A percentile compares a stretch with the other conserved stretches of the same genome.
phyloP scores from a whole-genome alignment of 1,140 invertebrate genomes.

The Drosophila obscura region DNA sequence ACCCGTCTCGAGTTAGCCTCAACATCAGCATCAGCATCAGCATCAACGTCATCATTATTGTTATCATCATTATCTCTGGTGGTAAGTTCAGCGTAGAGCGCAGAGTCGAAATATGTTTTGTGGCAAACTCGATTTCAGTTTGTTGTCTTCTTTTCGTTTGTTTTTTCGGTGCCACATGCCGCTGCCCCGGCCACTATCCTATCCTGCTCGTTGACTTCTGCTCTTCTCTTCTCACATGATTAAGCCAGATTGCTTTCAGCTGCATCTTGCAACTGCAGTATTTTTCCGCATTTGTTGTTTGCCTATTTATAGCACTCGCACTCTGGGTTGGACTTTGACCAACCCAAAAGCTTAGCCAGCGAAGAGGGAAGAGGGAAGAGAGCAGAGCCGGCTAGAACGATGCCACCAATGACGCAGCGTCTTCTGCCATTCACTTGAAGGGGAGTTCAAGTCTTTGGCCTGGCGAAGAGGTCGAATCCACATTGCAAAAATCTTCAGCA shows the following conservation, averaged over 20 bases:
- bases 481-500: constrained; percentile 60
- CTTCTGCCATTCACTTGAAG: constrained; percentile 49
- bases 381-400: background rate
- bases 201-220: constrained; percentile 21
- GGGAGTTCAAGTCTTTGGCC: constrained; percentile 65
- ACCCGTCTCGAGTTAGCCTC: constrained; percentile 39
- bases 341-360: background rate
- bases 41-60: too few species aligned
- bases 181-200: constrained; percentile 32
- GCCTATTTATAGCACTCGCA: constrained; percentile 66
- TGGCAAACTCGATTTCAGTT: constrained; percentile 69
- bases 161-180: constrained; percentile 48
- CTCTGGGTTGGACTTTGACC: constrained; percentile 66
- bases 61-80: background rate
- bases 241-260: constrained; percentile 79
- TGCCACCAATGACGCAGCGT: constrained; percentile 63
- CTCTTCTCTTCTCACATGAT: constrained; percentile 74
- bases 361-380: too few species aligned
- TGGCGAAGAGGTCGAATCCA: constrained; percentile 43
- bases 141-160: constrained; percentile 55
- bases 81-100: constrained; percentile 17
- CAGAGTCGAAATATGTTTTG: constrained; percentile 29
- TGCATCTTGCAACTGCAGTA: constrained; percentile 39
- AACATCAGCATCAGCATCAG: background rate
- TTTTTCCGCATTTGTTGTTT: constrained; percentile 47